phyloP scores from a whole-genome alignment of 2,797 vertebrate species.

The Tachyglossus aculeatus region DNA sequence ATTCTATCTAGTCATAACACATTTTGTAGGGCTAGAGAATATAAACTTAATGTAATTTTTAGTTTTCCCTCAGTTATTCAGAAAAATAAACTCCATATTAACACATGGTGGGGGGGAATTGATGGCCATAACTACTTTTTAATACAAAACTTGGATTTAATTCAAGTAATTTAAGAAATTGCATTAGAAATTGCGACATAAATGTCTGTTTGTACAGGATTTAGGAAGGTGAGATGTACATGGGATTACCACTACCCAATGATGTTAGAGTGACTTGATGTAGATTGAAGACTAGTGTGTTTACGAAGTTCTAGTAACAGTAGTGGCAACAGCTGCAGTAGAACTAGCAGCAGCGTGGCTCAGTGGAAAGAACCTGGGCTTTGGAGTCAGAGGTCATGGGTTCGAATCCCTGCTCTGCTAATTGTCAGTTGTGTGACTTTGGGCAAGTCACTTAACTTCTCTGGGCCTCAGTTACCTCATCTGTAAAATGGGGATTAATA shows the following conservation, averaged over 20 bases:
- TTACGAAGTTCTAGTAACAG: too few species aligned
- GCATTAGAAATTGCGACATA: neutral
- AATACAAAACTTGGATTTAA: neutral
- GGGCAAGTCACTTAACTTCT: too few species aligned
- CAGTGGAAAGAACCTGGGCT: too few species aligned
- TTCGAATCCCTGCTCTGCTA: too few species aligned
- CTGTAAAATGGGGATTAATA: too few species aligned
- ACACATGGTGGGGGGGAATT: neutral
- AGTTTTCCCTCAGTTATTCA: neutral
- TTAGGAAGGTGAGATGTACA: conserved; percentile 11
- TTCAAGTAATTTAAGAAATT: neutral
- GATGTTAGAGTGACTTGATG: too few species aligned
- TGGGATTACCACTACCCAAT: neutral
- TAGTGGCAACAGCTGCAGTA: too few species aligned
- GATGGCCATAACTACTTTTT: neutral
- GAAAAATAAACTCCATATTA: neutral
- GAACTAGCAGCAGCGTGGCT: too few species aligned
- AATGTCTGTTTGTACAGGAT: neutral
- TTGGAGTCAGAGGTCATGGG: too few species aligned
- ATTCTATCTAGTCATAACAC: neutral
- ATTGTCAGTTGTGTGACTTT: too few species aligned
- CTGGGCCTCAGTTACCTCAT: too few species aligned
- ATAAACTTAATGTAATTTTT: neutral
- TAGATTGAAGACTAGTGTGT: too few species aligned
- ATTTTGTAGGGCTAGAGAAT: neutral